Percentiles rank a stretch among this genome's conserved stretches.
Conservation (phyloP, 2,888 invertebrate species). For the Tuta absoluta region DNA sequence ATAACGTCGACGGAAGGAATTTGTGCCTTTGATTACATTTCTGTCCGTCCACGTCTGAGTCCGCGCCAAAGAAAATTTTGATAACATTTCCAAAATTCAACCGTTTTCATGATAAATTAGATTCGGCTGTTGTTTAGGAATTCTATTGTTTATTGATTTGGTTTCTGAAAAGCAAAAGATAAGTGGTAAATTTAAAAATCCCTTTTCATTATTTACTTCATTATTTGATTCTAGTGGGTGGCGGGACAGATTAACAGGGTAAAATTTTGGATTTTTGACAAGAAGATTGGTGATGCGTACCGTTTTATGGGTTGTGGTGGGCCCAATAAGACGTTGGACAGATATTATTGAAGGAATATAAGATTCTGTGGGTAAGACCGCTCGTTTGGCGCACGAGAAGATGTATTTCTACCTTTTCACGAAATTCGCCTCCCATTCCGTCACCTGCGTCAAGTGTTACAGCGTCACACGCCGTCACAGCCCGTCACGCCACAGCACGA, state of each 20-base stretch:
- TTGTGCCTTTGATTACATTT: conserved; percentile 66
- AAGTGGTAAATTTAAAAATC: neutral
- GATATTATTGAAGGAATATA: no score
- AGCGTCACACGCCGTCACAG: conserved; percentile 31
- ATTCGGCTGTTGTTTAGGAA: conserved; percentile 1
- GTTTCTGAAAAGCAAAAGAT: neutral
- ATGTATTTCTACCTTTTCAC: no score
- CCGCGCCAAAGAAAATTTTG: conserved; percentile 38
- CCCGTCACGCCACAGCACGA: conserved; percentile 39
- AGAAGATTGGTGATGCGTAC: no score
- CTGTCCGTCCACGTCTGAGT: conserved; percentile 50
- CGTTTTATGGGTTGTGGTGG: no score
- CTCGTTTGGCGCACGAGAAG: neutral
- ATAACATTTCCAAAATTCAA: conserved; percentile 23
- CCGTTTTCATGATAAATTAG: conserved; percentile 10
- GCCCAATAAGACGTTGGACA: no score
- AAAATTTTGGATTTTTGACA: no score
- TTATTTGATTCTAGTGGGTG: no score
- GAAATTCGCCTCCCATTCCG: neutral
- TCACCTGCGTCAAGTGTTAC: conserved; percentile 20
- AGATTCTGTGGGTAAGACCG: no score
- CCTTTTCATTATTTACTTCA: no score
- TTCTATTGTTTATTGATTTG: conserved; percentile 6
- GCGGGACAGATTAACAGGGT: no score
- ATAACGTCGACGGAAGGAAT: conserved; percentile 54